A percentile compares a stretch with the other conserved stretches of the same genome.
Conservation (phyloP, 2,797 vertebrate species). For the Clarias laeviceps region DNA sequence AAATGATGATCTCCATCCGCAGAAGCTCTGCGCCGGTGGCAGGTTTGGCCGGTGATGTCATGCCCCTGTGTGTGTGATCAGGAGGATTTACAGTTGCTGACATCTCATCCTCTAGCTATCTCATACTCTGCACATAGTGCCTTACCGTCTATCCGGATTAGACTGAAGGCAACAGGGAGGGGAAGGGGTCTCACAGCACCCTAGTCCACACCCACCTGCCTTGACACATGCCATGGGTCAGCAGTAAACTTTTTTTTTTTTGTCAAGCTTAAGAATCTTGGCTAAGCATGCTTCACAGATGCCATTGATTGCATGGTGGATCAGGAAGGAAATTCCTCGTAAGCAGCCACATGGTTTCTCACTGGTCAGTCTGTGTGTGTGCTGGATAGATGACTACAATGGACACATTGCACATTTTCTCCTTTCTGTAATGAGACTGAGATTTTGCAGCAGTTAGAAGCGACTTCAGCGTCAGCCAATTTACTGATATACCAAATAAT, state of each 20-base stretch:
- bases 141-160: constrained; percentile 40
- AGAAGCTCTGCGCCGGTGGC: constrained; percentile 14
- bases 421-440: not conserved
- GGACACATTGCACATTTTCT: not conserved
- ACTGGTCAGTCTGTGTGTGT: constrained; percentile 9
- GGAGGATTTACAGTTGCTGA: constrained; percentile 58
- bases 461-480: not conserved
- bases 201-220: constrained; percentile 32
- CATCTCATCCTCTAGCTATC: constrained; percentile 57
- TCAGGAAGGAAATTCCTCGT: constrained; percentile 69
- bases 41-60: constrained; percentile 53
- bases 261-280: constrained; percentile 58
- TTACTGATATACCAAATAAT: not conserved
- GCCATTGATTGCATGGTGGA: constrained; percentile 68
- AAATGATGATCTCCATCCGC: constrained; percentile 5
- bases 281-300: constrained; percentile 65
- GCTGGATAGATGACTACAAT: not conserved
- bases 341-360: constrained; percentile 38
- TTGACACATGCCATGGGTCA: constrained; percentile 37
- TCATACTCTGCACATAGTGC: constrained; percentile 46
- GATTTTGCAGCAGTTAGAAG: not conserved
- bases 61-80: constrained; percentile 57
- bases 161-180: constrained; percentile 24
- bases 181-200: constrained; percentile 24
- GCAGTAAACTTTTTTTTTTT: constrained; percentile 41